Percentiles rank a stretch among this genome's conserved stretches.
These are phyloP conservation scores for Ptychodera flava DNA, from an alignment of 35 echinoderm and acorn worm genomes.

Conservation along the genomic window DNA sequence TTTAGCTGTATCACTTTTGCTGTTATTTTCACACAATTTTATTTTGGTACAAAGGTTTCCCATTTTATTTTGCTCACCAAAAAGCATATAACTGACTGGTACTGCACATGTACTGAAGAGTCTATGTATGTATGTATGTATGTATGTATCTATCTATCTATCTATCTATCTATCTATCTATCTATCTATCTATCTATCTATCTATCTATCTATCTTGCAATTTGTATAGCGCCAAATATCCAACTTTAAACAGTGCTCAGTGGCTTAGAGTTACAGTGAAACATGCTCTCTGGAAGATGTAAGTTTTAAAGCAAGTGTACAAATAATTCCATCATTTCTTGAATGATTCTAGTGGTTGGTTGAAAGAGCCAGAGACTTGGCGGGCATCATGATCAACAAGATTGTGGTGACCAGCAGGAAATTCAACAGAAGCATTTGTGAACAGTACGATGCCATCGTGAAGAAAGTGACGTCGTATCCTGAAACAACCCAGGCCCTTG, in stretches of 20 bases:
- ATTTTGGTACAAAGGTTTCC: too few species aligned
- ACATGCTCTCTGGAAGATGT: too few species aligned
- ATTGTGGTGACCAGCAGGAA: slow-evolving; percentile 66
- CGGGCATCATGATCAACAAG: slow-evolving; percentile 70
- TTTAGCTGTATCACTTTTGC: too few species aligned
- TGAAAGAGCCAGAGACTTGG: slow-evolving; percentile 55
- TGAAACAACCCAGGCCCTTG: slow-evolving; percentile 66
- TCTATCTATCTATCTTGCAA: neutral
- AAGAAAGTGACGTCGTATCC: slow-evolving; percentile 81
- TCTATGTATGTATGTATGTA: neutral
- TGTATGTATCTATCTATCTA: neutral
- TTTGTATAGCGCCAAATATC: too few species aligned
- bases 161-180: neutral
- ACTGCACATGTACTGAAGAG: neutral
- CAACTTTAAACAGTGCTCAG: too few species aligned
- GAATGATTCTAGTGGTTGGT: slow-evolving; percentile 71
- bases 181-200: neutral
- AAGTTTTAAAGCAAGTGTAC: too few species aligned
- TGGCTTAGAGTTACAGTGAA: too few species aligned
- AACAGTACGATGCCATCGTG: slow-evolving; percentile 86
- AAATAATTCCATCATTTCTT: too few species aligned
- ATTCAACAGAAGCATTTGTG: slow-evolving; percentile 92
- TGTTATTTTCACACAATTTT: too few species aligned
- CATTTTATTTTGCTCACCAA: too few species aligned
- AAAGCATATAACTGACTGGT: too few species aligned